A percentile compares a stretch with the other conserved stretches of the same genome.
Evolutionary conservation across 2,888 invertebrate species (phyloP).

Genomic region (Glaucopsyche alexis): DNA sequence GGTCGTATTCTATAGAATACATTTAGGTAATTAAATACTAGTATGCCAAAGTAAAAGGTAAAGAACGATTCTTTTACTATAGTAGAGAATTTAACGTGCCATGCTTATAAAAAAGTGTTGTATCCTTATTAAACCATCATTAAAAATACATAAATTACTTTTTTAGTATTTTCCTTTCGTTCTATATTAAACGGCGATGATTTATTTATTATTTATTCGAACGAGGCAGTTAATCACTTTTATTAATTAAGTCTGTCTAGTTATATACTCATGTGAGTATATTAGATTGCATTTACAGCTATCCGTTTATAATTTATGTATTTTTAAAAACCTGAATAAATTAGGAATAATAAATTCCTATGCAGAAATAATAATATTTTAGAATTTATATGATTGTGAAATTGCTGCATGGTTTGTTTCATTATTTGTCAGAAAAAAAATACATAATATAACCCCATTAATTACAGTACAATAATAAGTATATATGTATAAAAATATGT

Average conservation of each 20-base stretch:
- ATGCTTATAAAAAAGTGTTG: background rate
- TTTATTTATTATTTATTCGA: slow-evolving; percentile 8
- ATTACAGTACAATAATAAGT: too few relatives aligned
- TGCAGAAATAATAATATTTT: background rate
- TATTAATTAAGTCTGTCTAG: slow-evolving; percentile 14
- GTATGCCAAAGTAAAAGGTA: too few relatives aligned
- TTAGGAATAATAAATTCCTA: background rate
- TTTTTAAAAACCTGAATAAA: slow-evolving; percentile 6
- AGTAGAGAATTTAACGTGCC: too few relatives aligned
- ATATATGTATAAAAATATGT: too few relatives aligned
- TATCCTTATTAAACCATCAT: slow-evolving; percentile 19
- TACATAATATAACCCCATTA: too few relatives aligned
- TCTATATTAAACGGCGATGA: background rate
- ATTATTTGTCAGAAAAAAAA: too few relatives aligned
- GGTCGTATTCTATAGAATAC: too few relatives aligned
- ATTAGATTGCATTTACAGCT: slow-evolving; percentile 1
- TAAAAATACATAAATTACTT: slow-evolving; percentile 24
- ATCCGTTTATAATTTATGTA: slow-evolving; percentile 5
- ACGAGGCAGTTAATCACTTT: background rate
- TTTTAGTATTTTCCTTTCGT: background rate
- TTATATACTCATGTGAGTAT: background rate
- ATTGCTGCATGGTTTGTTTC: too few relatives aligned
- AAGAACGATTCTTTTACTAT: too few relatives aligned
- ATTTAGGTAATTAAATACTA: too few relatives aligned
- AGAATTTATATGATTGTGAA: too few relatives aligned